These are phyloP conservation scores for Phrynocephalus vlangalii DNA, from an alignment of 2,797 vertebrate species.

Conservation along the genomic window DNA sequence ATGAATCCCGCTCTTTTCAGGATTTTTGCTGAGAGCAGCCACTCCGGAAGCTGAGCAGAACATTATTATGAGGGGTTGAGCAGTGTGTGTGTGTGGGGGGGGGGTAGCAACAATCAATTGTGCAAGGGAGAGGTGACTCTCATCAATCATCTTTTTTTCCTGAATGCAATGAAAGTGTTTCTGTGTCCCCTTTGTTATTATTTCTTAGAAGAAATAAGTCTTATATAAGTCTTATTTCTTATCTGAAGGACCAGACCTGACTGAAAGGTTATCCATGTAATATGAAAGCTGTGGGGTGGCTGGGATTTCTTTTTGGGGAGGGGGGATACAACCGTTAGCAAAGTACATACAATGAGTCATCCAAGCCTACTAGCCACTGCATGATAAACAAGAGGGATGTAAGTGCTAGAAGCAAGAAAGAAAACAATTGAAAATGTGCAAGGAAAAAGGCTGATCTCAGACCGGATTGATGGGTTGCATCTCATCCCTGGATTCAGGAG, in stretches of 20 bases:
- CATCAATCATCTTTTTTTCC: not conserved
- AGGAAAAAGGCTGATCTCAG: constrained; percentile 9
- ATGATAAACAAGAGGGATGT: constrained; percentile 32
- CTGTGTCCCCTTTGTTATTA: not conserved
- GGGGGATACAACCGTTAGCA: constrained; percentile 6
- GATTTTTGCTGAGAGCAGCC: too few relatives aligned
- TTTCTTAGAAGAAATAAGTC: too few relatives aligned
- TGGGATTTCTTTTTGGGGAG: not conserved
- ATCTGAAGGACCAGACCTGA: not conserved
- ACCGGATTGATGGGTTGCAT: not conserved
- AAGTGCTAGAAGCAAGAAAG: constrained; percentile 35
- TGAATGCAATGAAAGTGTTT: not conserved
- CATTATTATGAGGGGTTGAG: not conserved
- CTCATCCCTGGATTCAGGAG: not conserved
- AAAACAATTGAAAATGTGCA: constrained; percentile 24
- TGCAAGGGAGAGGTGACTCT: not conserved
- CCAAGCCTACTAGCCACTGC: constrained; percentile 9
- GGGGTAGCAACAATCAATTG: not conserved
- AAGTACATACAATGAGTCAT: not conserved
- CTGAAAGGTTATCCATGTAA: constrained; percentile 8
- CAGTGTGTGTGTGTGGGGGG: not conserved
- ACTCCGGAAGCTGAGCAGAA: not conserved
- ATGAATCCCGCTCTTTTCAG: too few relatives aligned
- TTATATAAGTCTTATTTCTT: not conserved
- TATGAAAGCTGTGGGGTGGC: constrained; percentile 20